Base-by-base conservation (phyloP, 2,888 invertebrate genomes). In the Lepidocyrtinus sp. region DNA sequence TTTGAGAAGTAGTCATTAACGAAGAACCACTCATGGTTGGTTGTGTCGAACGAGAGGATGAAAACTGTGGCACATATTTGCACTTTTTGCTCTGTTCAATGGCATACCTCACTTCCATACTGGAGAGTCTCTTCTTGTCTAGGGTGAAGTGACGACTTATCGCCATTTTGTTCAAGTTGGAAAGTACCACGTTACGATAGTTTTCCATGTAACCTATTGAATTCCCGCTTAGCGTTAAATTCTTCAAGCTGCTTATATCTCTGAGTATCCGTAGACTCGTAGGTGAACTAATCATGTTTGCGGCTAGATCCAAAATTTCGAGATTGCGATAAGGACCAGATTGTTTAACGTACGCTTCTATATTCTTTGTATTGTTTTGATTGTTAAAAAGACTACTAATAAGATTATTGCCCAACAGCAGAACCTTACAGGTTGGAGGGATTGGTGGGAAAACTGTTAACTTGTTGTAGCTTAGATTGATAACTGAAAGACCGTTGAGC, bases 401-500 rank as follows among this genome's bases (percentile, higher is more conserved):
- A 59, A 83, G 85, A 69, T 86, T 86, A 68, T 86, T 84, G 17
- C 84, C 80, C n/a, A 86, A 68, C 1, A 85, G 79, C 15, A 86
- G 80, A 59, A 84, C 81, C 72, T 85, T 85, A 5, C 84, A 71
- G 69, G 82, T 85, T 45, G 85, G 86, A 59, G 86, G 86, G 45
- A 84, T 68, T 7, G 83, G 83, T 64, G 86, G 86, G n/a, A 86
- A 61, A 2, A 50, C 59, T 75, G 81, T 86, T 25, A 86, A 81
- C 74, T 85, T 75, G 79, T 86, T 86, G 70, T 86, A 86, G 71
- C 84, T 81, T 59, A 86, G 68, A 70, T 86, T 86, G 25, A 86
- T 71, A 1, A 82, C 70, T 75, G 83, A 81, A 69, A 86, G 79
- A 74, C 74, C 67, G 67, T 70, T 83, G 19, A 85, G 25, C 72